These are phyloP conservation scores for Scaptodrosophila lebanonensis DNA, from an alignment of 1,140 invertebrate species.

Conservation along the genomic window DNA sequence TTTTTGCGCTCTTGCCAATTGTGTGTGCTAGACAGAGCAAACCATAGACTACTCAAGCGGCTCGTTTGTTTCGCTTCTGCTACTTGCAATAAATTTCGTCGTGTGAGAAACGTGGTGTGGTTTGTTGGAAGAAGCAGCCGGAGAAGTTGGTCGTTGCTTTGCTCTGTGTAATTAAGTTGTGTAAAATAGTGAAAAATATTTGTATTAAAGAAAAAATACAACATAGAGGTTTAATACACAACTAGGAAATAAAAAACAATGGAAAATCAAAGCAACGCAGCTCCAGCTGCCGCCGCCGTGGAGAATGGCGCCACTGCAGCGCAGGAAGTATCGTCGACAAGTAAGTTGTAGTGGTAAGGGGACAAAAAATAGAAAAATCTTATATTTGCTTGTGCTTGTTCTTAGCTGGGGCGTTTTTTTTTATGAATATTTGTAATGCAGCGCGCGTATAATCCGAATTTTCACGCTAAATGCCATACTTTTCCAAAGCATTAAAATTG, in stretches of 20 bases:
- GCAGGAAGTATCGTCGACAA: slow-evolving; percentile 76
- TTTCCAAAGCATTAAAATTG: slow-evolving; percentile 26
- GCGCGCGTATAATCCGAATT: slow-evolving; percentile 23
- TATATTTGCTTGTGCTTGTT: slow-evolving; percentile 28
- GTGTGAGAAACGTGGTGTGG: slow-evolving; percentile 66
- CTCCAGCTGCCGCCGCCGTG: slow-evolving; percentile 58
- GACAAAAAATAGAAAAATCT: slow-evolving; percentile 12
- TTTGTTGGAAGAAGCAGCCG: slow-evolving; percentile 59
- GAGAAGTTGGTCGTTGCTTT: slow-evolving; percentile 68
- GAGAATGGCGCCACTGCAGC: slow-evolving; percentile 62
- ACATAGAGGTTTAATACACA: too few species aligned
- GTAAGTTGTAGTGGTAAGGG: slow-evolving; percentile 53
- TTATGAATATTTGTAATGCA: slow-evolving; percentile 22
- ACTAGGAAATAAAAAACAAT: slow-evolving; percentile 43
- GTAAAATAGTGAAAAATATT: slow-evolving; percentile 63
- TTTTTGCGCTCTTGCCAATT: neutral
- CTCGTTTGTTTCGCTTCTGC: slow-evolving; percentile 30
- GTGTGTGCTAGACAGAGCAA: neutral
- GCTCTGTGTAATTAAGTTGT: too few species aligned
- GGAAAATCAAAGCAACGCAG: slow-evolving; percentile 75
- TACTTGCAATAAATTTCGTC: slow-evolving; percentile 28
- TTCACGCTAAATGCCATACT: slow-evolving; percentile 13
- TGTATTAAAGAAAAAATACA: slow-evolving; percentile 31
- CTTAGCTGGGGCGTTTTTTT: slow-evolving; percentile 22
- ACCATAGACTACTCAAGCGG: slow-evolving; percentile 2